Conservation (phyloP, 2,113 vertebrate species). For the Sturnira hondurensis region DNA sequence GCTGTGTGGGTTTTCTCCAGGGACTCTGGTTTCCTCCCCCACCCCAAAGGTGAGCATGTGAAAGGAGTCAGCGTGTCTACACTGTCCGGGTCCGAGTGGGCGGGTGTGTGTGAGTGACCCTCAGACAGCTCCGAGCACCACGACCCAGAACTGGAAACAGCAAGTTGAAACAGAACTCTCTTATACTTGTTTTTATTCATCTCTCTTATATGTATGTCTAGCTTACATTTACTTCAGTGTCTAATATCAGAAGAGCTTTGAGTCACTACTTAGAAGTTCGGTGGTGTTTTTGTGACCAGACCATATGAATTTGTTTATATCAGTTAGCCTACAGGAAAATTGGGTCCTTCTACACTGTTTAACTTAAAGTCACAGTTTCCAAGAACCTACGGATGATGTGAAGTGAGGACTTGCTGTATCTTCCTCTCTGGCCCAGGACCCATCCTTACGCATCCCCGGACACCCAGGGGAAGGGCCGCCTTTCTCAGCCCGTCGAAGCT, state of each 20-base stretch:
- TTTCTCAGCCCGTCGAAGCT: not conserved
- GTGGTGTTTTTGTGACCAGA: not conserved
- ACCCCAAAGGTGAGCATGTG: not conserved
- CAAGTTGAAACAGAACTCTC: not conserved
- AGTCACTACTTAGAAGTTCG: not conserved
- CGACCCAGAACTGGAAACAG: not conserved
- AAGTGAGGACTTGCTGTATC: not conserved
- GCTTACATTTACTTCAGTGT: not conserved
- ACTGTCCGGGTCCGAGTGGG: not conserved
- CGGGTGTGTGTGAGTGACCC: not conserved
- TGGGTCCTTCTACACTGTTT: not conserved
- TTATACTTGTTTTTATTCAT: not conserved
- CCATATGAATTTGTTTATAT: not conserved
- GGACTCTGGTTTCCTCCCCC: not conserved
- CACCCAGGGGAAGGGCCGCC: not conserved
- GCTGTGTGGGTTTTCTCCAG: not conserved
- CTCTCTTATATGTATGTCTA: not conserved
- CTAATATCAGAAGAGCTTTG: not conserved
- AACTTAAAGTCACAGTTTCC: too few relatives aligned
- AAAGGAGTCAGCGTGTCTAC: not conserved
- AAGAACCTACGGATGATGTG: too few relatives aligned
- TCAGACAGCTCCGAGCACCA: not conserved
- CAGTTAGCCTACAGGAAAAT: not conserved
- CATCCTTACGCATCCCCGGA: too few relatives aligned
- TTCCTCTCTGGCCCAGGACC: not conserved